These are phyloP conservation scores for Pomatorhinus ruficollis DNA, from an alignment of 2,113 vertebrate genomes.

Conservation along the genomic window DNA sequence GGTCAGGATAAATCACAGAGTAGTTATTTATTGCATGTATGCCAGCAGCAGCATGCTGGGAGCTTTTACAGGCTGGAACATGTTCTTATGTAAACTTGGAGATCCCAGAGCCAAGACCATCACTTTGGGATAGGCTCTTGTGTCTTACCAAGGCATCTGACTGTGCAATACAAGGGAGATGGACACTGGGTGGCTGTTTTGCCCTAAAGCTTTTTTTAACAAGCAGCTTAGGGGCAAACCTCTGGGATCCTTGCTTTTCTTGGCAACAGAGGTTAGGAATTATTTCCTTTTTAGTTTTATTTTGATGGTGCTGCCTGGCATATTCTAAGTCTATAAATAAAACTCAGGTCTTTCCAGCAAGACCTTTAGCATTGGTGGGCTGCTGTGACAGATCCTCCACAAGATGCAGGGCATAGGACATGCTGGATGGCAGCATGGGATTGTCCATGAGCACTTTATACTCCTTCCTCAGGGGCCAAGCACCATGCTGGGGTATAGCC, in stretches of 20 bases:
- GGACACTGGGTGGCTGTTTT: background rate
- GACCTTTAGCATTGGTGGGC: background rate
- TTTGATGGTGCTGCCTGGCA: background rate
- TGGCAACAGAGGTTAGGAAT: background rate
- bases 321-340: background rate
- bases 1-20: background rate
- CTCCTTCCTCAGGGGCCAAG: constrained; percentile 12
- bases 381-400: background rate
- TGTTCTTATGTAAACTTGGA: background rate
- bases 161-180: background rate
- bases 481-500: background rate
- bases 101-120: background rate
- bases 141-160: background rate
- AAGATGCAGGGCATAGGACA: rapidly evolving
- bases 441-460: constrained; percentile 14
- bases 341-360: background rate
- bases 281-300: background rate
- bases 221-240: background rate
- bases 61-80: background rate
- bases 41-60: background rate
- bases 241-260: background rate
- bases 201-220: background rate
- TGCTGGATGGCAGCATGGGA: background rate
- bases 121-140: background rate
- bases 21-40: background rate